Conservation (phyloP, 2,888 invertebrate genomes). For the Hyles lineata region DNA sequence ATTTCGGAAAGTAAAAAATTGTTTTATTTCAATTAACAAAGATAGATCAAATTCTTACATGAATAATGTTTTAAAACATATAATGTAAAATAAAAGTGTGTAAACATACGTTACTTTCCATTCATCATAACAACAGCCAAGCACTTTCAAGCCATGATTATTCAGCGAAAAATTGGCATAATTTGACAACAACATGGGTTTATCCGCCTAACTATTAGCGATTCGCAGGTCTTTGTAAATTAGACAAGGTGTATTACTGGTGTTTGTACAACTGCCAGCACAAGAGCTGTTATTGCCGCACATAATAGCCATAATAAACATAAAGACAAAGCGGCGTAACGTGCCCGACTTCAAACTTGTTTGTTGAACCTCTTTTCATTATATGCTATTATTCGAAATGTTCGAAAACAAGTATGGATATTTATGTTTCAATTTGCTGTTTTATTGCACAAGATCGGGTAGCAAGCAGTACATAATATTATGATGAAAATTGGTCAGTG, state of each 20-base stretch:
- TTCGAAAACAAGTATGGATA: neutral
- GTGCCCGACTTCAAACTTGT: neutral
- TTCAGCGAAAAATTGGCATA: neutral
- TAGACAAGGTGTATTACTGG: neutral
- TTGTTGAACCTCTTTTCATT: constrained; percentile 13
- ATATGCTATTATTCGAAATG: neutral
- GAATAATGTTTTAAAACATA: no score
- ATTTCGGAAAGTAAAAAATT: no score
- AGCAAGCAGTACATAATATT: no score
- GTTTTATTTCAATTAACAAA: no score
- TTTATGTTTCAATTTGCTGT: neutral
- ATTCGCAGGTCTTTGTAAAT: neutral
- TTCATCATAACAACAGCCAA: no score
- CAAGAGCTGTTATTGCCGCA: neutral
- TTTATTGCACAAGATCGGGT: neutral
- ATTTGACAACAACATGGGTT: neutral
- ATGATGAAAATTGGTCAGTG: no score
- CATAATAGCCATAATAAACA: neutral
- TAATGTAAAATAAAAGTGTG: no score
- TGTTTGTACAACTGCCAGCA: constrained; percentile 4
- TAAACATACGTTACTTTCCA: no score
- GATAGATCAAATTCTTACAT: no score
- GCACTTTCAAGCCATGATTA: no score
- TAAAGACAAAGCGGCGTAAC: constrained; percentile 3
- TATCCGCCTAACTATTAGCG: neutral